Evolutionary conservation across 2,888 invertebrate species (phyloP).

Genomic region (Drosophila barbarae): DNA sequence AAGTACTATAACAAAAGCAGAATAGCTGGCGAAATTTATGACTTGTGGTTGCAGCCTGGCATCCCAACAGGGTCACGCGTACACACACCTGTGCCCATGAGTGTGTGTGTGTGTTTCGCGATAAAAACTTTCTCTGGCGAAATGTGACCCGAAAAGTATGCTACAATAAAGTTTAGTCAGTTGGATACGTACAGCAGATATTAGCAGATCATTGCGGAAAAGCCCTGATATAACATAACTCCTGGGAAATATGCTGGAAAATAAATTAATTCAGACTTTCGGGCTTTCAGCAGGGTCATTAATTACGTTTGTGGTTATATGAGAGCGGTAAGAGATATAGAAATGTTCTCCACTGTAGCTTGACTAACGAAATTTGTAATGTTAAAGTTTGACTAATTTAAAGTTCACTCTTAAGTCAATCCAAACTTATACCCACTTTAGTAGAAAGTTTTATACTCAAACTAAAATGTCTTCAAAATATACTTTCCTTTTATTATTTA

Average conservation of each 20-base stretch:
- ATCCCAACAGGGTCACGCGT: conserved; percentile 15
- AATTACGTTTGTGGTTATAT: neutral
- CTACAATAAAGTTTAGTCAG: conserved; percentile 41
- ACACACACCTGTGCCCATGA: conserved; percentile 7
- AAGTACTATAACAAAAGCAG: conserved; percentile 39
- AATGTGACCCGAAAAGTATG: conserved; percentile 51
- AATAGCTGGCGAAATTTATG: conserved; percentile 40
- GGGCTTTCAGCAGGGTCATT: neutral
- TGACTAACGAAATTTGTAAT: neutral
- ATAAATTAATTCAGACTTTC: conserved; percentile 12
- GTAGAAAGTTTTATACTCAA: no score
- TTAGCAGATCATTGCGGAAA: conserved; percentile 12
- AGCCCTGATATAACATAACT: conserved; percentile 3
- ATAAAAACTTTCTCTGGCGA: conserved; percentile 50
- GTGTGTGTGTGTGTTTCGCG: conserved; percentile 18
- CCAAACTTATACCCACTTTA: neutral
- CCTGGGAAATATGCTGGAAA: conserved; percentile 2
- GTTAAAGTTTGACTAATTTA: neutral
- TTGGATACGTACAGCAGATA: conserved; percentile 23
- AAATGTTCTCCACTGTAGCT: no score
- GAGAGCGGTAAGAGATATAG: neutral
- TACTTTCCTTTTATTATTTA: neutral
- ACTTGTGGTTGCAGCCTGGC: conserved; percentile 35
- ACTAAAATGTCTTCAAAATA: neutral
- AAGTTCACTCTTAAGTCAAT: neutral